Base-by-base conservation (phyloP, 2,113 vertebrate species). In the Brienomyrus longianalis region DNA sequence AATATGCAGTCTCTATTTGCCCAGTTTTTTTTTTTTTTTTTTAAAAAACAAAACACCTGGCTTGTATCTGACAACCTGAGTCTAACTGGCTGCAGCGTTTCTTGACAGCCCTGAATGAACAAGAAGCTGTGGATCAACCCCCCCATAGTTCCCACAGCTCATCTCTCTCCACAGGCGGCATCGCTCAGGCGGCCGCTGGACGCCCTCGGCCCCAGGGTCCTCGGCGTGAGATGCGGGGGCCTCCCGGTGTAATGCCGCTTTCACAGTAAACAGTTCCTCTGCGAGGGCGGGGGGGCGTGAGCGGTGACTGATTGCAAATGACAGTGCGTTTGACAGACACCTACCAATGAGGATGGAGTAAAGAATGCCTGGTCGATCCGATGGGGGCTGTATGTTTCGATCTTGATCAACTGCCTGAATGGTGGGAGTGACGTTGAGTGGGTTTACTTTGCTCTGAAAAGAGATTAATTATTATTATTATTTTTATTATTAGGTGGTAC, bases 371-470 rank as follows among this genome's bases (percentile, higher is more conserved):
- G 98, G 98, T n/a, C 97, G 96, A 5, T 98, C 97, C 0, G 97
- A 97, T 0, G 97, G 96, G 54, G 98, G 98, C 87, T 98, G 97
- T 89, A 99, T 98, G 93, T 99, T 97, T 84, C 94, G 94, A 93
- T 99, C 98, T 92, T 99, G 98, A 95, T 99, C 98, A 93, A 98
- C 96, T 86, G 98, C 98, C 94, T 97, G 96, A 90, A 99, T 98
- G 3, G 96, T 94, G 87, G 98, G 98, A 11, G 97, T 97, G 93
- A 99, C 97, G 90, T 97, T 97, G 92, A 99, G 95, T 27, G 98
- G 98, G 92, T 98, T 99, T 92, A 97, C 96, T 87, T 90, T 96
- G 92, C 91, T 95, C 98, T 99, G 93, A 89, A 96, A 95, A 90
- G 50, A 91, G 94, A 80, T 83, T 19, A 47, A 74, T 66, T 27